Conservation (phyloP, 2,113 vertebrate species). For the Phaethon lepturus region DNA sequence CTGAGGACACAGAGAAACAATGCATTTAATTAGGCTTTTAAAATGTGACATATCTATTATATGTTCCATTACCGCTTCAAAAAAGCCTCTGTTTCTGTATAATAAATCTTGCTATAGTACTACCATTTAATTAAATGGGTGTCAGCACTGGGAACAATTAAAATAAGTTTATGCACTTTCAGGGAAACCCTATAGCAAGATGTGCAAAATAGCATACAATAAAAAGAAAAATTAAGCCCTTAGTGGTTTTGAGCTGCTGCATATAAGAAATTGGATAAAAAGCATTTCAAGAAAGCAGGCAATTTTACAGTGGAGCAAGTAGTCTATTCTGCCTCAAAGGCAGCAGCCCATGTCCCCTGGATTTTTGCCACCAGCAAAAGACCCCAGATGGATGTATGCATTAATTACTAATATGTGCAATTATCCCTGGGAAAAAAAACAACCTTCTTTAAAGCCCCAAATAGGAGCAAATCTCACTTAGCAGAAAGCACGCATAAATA, state of each 20-base stretch:
- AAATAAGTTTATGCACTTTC: slow-evolving; percentile 50
- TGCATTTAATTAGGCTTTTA: slow-evolving; percentile 66
- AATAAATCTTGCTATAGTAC: slow-evolving; percentile 45
- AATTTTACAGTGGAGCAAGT: not conserved
- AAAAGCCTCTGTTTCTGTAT: slow-evolving; percentile 17
- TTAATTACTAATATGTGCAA: not conserved
- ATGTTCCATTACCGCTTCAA: slow-evolving; percentile 38
- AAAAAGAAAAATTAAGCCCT: slow-evolving; percentile 42
- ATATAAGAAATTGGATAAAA: slow-evolving; percentile 6
- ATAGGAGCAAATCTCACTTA: not conserved
- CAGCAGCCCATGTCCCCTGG: not conserved
- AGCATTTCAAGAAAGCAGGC: not conserved
- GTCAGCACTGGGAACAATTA: slow-evolving; percentile 64
- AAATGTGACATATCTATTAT: slow-evolving; percentile 52
- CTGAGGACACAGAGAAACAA: slow-evolving; percentile 52
- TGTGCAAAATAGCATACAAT: slow-evolving; percentile 35
- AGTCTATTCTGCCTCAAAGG: not conserved
- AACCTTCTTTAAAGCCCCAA: not conserved
- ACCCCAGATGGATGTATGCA: not conserved
- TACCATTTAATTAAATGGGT: slow-evolving; percentile 59
- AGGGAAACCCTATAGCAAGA: slow-evolving; percentile 56
- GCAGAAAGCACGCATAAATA: not conserved
- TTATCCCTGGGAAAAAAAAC: not conserved
- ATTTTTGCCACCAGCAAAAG: not conserved
- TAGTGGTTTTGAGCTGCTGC: slow-evolving; percentile 6